Conservation (phyloP, 2,113 vertebrate species). For the Butorides virescens region DNA sequence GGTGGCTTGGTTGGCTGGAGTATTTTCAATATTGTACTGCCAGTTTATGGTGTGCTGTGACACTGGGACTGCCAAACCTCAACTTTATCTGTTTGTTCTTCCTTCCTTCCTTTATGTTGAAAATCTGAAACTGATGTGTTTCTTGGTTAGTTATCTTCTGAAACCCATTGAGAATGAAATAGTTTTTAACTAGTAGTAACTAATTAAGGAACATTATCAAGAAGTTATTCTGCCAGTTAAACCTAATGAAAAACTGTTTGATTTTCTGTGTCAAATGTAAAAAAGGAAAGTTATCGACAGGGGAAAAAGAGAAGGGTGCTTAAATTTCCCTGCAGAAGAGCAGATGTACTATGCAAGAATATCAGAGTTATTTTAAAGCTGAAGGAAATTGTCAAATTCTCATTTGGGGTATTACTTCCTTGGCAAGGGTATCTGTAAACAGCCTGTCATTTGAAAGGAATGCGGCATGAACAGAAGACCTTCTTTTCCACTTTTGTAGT, state of each 20-base stretch:
- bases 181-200: neutral
- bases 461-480: neutral
- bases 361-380: conserved; percentile 34
- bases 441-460: conserved; percentile 50
- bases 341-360: neutral
- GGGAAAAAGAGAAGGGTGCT: neutral
- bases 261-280: neutral
- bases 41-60: neutral
- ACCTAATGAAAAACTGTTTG: neutral
- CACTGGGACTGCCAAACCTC: neutral
- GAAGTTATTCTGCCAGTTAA: neutral
- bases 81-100: neutral
- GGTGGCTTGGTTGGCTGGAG: neutral
- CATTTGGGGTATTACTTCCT: conserved; percentile 43
- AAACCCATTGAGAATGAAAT: neutral
- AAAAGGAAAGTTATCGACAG: neutral
- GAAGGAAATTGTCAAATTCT: conserved; percentile 44
- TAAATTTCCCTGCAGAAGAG: neutral
- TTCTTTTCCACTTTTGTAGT: neutral
- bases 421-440: conserved; percentile 41
- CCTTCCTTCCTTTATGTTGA: neutral
- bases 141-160: neutral
- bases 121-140: neutral
- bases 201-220: neutral
- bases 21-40: neutral